These are phyloP conservation scores for Epinephelus fuscoguttatus DNA, from an alignment of 2,113 vertebrate species.

Conservation along the genomic window DNA sequence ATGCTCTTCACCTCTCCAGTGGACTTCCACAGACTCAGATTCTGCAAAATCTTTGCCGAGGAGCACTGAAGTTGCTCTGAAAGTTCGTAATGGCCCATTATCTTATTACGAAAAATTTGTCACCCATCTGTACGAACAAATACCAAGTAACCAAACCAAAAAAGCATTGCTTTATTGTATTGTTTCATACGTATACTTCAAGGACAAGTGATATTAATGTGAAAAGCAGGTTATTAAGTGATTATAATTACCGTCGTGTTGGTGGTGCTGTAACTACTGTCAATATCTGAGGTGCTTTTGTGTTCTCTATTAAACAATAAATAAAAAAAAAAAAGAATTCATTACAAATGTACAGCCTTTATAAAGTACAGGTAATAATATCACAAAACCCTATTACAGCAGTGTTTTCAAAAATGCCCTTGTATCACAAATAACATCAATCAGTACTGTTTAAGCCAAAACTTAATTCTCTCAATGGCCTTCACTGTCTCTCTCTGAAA, in stretches of 20 bases:
- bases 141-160: conserved; percentile 49
- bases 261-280: conserved; percentile 46
- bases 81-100: neutral
- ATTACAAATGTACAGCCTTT: conserved; percentile 75
- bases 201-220: conserved; percentile 65
- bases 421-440: conserved; percentile 66
- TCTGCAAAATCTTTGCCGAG: neutral
- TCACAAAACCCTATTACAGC: conserved; percentile 74
- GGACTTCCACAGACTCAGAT: neutral
- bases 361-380: conserved; percentile 74
- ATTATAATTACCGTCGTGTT: conserved; percentile 57
- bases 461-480: conserved; percentile 43
- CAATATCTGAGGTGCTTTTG: conserved; percentile 44
- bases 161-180: conserved; percentile 72
- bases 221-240: conserved; percentile 72
- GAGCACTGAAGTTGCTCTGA: neutral
- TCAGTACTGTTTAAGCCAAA: conserved; percentile 45
- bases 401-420: conserved; percentile 76
- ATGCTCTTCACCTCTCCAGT: neutral
- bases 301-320: conserved; percentile 70
- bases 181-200: conserved; percentile 55
- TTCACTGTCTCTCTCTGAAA: conserved; percentile 22
- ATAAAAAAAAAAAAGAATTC: conserved; percentile 59
- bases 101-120: neutral
- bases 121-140: neutral